Evolutionary conservation across 2,797 vertebrate genomes (phyloP), one percentile per base, ranked within the genome.

Genomic region (Lithobates pipiens): DNA sequence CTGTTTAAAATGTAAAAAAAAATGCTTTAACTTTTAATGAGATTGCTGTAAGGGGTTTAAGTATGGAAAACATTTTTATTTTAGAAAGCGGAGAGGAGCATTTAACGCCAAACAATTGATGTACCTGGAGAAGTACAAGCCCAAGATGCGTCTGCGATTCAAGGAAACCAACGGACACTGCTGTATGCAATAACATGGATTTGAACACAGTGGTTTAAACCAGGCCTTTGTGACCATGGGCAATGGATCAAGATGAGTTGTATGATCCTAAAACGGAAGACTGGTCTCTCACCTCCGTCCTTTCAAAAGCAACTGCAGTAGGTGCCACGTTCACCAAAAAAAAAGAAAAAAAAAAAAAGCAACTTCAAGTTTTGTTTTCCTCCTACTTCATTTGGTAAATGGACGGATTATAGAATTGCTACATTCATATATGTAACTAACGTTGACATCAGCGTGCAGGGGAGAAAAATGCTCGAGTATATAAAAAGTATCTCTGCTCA

Each of bases 101-200:
- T 99, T 99, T 94, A 99, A 99, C 96, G 97, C 97, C 94, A 99
- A 99, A 95, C 98, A 99, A 96, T 97, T 99, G 94, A 96, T 99
- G 94, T 99, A 99, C 92, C 97, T 99, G 94, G 98, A 99, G 94
- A 99, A 99, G 94, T 99, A 99, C 94, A 95, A 97, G 91, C 96
- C 98, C 89, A 99, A 99, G 94, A 99, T 99, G 97, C 94, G 97
- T 89, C 95, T 99, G 93, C 96, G 97, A 91, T 97, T 97, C 96
- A 98, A 96, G 94, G 97, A 98, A 91, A 94, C 95, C 95, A 98
- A 99, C 86, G 96, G 95, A 91, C 97, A 95, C 95, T 99, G 98
- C 96, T 99, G 97, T 88, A 94, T 99, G 93, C 98, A 99, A 93
- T 99, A 98, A 95, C 86, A 83, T 75, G 63, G 63, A 85, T 65